These are phyloP conservation scores for Drosophila histrio DNA, from an alignment of 2,888 invertebrate genomes.

Conservation along the genomic window DNA sequence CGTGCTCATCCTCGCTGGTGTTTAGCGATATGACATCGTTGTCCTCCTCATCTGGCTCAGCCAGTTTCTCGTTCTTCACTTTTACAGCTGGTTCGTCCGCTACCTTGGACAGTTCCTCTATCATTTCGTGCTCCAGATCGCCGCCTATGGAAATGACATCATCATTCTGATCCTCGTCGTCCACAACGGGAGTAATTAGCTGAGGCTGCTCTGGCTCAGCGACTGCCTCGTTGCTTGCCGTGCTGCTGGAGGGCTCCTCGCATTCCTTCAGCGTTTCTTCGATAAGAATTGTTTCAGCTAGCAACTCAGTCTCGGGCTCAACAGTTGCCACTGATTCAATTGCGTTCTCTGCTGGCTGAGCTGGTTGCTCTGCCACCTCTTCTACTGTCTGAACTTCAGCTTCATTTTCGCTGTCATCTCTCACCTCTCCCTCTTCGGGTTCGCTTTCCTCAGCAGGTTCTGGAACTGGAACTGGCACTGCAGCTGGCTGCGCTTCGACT, in stretches of 20 bases:
- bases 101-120: slow-evolving; percentile 78
- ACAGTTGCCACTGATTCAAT: neutral
- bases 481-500: neutral
- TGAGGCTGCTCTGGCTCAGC: slow-evolving; percentile 80
- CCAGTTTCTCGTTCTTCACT: slow-evolving; percentile 57
- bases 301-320: neutral
- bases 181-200: slow-evolving; percentile 76
- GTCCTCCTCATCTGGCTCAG: slow-evolving; percentile 56
- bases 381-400: neutral
- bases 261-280: neutral
- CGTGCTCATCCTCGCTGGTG: slow-evolving; percentile 80
- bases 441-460: slow-evolving; percentile 66
- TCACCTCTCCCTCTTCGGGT: slow-evolving; percentile 69
- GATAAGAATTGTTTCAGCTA: neutral
- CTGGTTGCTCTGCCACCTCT: slow-evolving; percentile 47
- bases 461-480: slow-evolving; percentile 7
- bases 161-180: slow-evolving; percentile 83
- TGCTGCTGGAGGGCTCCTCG: neutral
- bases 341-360: neutral
- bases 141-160: slow-evolving; percentile 84
- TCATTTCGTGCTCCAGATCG: slow-evolving; percentile 83
- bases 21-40: slow-evolving; percentile 79
- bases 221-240: neutral
- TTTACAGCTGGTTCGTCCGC: slow-evolving; percentile 38
- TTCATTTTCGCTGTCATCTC: slow-evolving; percentile 45